Conservation (phyloP, 1,140 invertebrate genomes). For the Anoplolepis gracilipes region DNA sequence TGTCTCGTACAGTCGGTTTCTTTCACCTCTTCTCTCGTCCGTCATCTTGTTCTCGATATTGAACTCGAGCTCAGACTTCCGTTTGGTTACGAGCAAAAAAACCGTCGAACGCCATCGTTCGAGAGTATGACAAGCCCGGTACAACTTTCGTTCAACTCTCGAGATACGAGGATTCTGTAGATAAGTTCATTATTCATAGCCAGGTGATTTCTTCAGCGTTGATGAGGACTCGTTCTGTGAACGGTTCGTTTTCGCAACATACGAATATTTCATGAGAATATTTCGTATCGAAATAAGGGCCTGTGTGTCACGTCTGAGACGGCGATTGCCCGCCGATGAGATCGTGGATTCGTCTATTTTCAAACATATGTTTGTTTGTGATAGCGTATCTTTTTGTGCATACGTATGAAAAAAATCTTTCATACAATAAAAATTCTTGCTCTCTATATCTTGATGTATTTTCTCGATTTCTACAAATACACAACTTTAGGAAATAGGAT, state of each 20-base stretch:
- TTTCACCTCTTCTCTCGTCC: not conserved
- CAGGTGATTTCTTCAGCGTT: not conserved
- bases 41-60: not conserved
- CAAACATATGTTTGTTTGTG: not conserved
- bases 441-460: not conserved
- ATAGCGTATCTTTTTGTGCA: not conserved
- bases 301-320: not conserved
- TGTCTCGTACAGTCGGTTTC: constrained; percentile 32
- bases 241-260: not conserved
- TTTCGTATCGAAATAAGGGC: constrained; percentile 18
- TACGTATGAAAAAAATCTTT: no score
- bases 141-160: constrained; percentile 22
- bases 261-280: constrained; percentile 56
- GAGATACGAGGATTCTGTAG: constrained; percentile 17
- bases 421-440: no score
- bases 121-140: not conserved
- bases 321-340: constrained; percentile 1
- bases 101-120: constrained; percentile 9
- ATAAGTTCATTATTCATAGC: constrained; percentile 7
- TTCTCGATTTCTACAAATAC: not conserved
- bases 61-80: constrained; percentile 8
- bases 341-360: constrained; percentile 16
- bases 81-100: constrained; percentile 55
- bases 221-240: not conserved
- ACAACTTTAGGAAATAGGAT: not conserved